Conservation (phyloP, 2,113 vertebrate species). For the Mirza zaza region DNA sequence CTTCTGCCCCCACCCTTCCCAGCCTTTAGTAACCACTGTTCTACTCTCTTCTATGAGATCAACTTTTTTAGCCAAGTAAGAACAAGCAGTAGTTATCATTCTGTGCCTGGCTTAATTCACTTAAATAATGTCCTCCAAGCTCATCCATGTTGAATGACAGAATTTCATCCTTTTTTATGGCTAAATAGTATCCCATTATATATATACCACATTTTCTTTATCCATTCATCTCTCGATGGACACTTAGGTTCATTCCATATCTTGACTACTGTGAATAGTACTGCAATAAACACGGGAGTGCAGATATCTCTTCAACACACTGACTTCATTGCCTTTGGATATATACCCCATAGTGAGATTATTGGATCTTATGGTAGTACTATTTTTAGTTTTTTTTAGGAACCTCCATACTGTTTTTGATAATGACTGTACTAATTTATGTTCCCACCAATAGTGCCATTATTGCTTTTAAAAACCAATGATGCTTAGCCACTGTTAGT, state of each 20-base stretch:
- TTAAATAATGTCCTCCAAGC: neutral
- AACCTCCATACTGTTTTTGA: neutral
- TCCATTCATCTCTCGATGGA: neutral
- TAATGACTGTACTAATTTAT: neutral
- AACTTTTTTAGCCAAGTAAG: neutral
- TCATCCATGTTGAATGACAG: neutral
- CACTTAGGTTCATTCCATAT: neutral
- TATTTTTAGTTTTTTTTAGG: neutral
- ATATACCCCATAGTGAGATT: neutral
- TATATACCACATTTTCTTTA: neutral
- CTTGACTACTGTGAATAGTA: neutral
- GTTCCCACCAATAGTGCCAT: neutral
- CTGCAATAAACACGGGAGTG: neutral
- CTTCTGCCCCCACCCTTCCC: neutral
- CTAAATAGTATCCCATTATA: neutral
- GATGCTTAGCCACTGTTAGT: neutral
- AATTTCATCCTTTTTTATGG: neutral
- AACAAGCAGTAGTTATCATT: neutral
- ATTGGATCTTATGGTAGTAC: neutral
- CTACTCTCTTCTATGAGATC: neutral
- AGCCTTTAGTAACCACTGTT: neutral
- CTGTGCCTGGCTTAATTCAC: neutral
- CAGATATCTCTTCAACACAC: neutral
- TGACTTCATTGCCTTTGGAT: neutral
- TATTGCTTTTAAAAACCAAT: neutral